phyloP scores from a whole-genome alignment of 2,113 vertebrate species.

The Corvus hawaiiensis region DNA sequence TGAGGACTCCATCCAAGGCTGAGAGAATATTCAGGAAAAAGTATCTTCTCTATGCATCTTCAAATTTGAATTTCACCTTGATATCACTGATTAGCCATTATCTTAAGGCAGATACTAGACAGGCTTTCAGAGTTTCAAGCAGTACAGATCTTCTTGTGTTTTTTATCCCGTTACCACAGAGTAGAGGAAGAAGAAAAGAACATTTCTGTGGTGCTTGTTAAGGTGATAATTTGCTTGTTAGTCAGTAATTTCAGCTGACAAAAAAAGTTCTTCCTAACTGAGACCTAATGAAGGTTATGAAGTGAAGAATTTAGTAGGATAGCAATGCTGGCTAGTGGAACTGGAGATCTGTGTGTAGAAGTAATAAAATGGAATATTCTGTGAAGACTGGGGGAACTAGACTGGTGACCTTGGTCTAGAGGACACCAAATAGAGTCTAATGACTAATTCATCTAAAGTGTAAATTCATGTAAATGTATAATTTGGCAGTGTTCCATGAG shows the following conservation, averaged over 20 bases:
- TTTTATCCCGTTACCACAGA: background rate
- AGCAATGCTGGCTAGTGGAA: background rate
- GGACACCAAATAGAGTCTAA: background rate
- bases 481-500: background rate
- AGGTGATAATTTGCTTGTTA: background rate
- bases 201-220: background rate
- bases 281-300: background rate
- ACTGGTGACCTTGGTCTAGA: background rate
- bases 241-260: background rate
- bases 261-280: background rate
- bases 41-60: background rate
- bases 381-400: background rate
- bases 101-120: background rate
- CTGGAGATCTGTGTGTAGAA: background rate
- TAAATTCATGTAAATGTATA: background rate
- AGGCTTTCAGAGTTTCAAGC: background rate
- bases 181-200: background rate
- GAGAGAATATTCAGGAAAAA: background rate
- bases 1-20: background rate
- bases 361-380: background rate
- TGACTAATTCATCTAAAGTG: background rate
- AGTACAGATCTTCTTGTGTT: background rate
- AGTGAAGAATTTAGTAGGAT: background rate
- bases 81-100: background rate
- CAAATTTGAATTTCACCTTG: background rate